phyloP scores from a whole-genome alignment of 2,113 vertebrate genomes.

The Danionella cerebrum region DNA sequence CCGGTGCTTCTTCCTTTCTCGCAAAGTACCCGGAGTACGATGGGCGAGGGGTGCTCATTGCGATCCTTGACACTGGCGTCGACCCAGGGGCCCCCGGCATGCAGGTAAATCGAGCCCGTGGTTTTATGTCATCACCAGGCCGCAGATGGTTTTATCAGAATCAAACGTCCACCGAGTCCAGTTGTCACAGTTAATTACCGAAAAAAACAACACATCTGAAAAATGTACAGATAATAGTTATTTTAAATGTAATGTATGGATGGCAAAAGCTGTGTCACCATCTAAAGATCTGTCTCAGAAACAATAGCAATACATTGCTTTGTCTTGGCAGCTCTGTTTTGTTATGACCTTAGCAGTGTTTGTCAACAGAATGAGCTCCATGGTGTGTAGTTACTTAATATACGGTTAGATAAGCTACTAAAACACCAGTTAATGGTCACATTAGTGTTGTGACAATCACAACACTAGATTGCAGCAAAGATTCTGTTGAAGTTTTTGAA shows the following conservation, averaged over 20 bases:
- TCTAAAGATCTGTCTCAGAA: too few species aligned
- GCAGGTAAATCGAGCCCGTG: conserved; percentile 72
- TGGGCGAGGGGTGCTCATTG: conserved; percentile 84
- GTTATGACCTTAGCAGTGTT: too few species aligned
- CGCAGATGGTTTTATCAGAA: background rate
- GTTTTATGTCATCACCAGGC: conserved; percentile 29
- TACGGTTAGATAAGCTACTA: too few species aligned
- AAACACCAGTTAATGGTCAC: too few species aligned
- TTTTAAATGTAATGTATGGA: background rate
- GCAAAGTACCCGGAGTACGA: conserved; percentile 86
- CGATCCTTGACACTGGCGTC: conserved; percentile 90
- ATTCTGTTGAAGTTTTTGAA: too few species aligned
- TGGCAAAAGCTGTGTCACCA: conserved; percentile 29
- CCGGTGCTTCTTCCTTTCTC: conserved; percentile 83
- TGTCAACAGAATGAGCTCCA: too few species aligned
- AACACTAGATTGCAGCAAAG: too few species aligned
- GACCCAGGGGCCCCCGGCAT: conserved; percentile 94
- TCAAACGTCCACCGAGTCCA: background rate
- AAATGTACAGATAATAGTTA: too few species aligned
- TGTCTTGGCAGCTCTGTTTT: too few species aligned
- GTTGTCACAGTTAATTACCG: background rate
- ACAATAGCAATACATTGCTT: too few species aligned
- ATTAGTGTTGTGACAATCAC: too few species aligned
- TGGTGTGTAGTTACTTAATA: too few species aligned
- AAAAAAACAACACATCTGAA: background rate